Evolutionary conservation across 2,888 invertebrate species (phyloP).

Genomic region (Tipula unca): DNA sequence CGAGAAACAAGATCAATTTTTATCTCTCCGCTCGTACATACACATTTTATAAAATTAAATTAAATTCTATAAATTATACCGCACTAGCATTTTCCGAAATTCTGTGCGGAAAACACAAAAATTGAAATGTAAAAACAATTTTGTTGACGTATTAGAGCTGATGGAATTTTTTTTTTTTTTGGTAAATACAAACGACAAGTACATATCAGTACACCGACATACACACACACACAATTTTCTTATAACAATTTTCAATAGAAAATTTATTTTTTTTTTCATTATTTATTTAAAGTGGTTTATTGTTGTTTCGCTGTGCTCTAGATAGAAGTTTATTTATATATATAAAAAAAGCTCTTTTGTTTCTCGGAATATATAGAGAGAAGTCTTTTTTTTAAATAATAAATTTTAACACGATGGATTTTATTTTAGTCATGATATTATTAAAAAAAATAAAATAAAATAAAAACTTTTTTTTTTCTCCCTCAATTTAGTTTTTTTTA

Average conservation of each 20-base stretch:
- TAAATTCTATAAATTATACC: too few relatives aligned
- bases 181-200: background rate
- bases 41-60: background rate
- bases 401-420: conserved; percentile 8
- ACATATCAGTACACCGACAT: background rate
- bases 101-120: background rate
- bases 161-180: background rate
- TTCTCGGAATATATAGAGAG: background rate
- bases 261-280: background rate
- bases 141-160: background rate
- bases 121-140: too few relatives aligned
- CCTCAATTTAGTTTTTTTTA: background rate
- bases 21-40: background rate
- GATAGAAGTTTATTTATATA: background rate
- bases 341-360: background rate
- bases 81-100: background rate
- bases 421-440: conserved; percentile 8
- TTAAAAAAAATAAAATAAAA: background rate
- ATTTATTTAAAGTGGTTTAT: background rate
- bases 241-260: background rate
- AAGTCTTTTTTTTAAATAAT: background rate
- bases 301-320: background rate
- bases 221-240: background rate
- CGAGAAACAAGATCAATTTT: background rate
- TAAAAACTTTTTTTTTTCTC: background rate